Conservation (phyloP, 1,140 invertebrate genomes). For the Melipona quadrifasciata region DNA sequence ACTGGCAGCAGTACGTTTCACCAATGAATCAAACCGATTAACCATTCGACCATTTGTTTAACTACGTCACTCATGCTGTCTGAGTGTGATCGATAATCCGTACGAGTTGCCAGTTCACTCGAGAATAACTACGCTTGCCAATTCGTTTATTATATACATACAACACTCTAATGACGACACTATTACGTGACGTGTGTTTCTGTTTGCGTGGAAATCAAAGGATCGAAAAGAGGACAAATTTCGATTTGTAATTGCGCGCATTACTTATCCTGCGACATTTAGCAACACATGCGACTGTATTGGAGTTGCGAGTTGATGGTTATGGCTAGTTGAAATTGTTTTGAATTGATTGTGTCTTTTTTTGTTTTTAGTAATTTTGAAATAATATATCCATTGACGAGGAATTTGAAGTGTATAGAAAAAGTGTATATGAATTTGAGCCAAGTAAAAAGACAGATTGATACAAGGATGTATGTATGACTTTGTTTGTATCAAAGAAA, state of each 20-base stretch:
- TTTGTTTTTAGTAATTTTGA: no score
- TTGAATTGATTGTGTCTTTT: no score
- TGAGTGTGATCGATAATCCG: neutral
- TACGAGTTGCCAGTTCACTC: neutral
- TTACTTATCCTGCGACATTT: neutral
- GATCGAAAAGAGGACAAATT: neutral
- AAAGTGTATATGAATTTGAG: no score
- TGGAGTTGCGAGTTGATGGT: no score
- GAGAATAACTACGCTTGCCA: neutral
- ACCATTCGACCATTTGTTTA: conserved; percentile 29
- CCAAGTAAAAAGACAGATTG: no score
- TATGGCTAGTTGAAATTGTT: no score
- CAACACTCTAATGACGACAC: neutral
- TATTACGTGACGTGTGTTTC: neutral
- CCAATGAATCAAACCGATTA: conserved; percentile 36
- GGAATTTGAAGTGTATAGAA: no score
- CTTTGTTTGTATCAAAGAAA: no score
- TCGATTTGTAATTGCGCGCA: neutral
- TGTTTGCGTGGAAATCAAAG: neutral
- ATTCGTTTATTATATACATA: neutral
- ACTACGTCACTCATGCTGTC: conserved; percentile 25
- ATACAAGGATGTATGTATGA: no score
- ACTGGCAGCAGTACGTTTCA: conserved; percentile 12
- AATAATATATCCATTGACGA: no score
- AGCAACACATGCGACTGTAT: neutral